Evolutionary conservation across 2,113 vertebrate genomes (phyloP), one percentile per base, ranked within the genome.

Genomic region (Gymnocephalus cernua): DNA sequence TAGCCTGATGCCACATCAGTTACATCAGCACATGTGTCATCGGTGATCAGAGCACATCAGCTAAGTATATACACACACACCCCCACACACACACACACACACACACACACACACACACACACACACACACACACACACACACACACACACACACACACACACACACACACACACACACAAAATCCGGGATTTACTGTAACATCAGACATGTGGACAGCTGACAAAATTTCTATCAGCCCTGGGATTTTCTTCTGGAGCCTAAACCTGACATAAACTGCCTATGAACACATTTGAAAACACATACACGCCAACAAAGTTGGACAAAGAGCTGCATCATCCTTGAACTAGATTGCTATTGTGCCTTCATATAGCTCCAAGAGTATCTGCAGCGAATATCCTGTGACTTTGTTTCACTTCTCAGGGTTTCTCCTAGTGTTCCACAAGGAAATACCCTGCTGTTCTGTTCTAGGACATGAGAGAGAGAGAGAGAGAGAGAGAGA

Each of bases 401-500:
- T 61, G 53, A 86, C 86, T 80, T 70, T 65, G 74, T 82, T 85
- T 84, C 77, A 89, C 83, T 81, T 91, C 79, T 79, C 80, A 74
- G 85, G 79, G 86, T 57, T 89, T 82, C 80, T 90, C 82, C 80
- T 80, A 85, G 86, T 79, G 73, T 85, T 87, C 88, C 85, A 88
- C 79, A 80, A 93, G 88, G 85, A 93, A 90, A 91, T 76, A 86
- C 87, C 90, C 86, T 70, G 80, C 80, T 87, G 73, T 11, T 66
- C 77, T 77, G 88, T 82, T 85, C 84, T 88, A 82, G 87, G 89
- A 88, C 70, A 76, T 23, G n/a, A n/a, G n/a, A n/a, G n/a, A 48
- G 21, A 35, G 3, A 76, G 18, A 67, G 27, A 58, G 8, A 51
- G 65, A 35, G 27, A 15, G 35, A 18, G 50, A 51, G 79, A 68